Conservation (phyloP, 2,888 invertebrate genomes). For the Micropterix aruncella region DNA sequence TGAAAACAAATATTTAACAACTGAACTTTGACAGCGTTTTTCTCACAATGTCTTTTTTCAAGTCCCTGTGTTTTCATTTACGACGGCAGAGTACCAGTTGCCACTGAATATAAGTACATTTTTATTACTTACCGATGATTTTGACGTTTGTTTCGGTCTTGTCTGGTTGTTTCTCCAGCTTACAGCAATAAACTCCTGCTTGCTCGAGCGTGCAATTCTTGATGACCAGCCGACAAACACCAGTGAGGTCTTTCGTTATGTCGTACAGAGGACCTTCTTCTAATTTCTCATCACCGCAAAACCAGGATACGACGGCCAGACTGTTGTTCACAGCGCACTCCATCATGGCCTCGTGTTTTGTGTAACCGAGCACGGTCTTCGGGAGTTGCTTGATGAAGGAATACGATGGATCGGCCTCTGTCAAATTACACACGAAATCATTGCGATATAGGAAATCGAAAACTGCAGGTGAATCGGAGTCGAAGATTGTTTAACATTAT, state of each 20-base stretch:
- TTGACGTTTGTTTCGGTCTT: conserved; percentile 71
- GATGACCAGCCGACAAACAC: conserved; percentile 77
- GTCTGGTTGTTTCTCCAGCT: conserved; percentile 77
- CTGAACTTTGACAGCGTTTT: no score
- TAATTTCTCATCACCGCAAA: conserved; percentile 66
- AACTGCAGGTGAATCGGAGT: no score
- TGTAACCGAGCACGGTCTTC: conserved; percentile 79
- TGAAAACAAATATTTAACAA: no score
- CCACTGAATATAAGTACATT: no score
- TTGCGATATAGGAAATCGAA: no score
- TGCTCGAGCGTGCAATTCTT: conserved; percentile 73
- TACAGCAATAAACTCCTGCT: conserved; percentile 79
- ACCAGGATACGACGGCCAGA: conserved; percentile 92
- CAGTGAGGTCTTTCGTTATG: conserved; percentile 86
- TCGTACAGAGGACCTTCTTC: conserved; percentile 70
- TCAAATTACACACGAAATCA: no score
- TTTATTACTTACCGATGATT: conserved; percentile 63
- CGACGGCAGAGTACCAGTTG: no score
- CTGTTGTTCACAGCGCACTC: conserved; percentile 92
- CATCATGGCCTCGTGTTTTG: conserved; percentile 76
- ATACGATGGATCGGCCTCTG: conserved; percentile 89
- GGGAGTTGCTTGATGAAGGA: conserved; percentile 83
- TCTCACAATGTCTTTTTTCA: no score
- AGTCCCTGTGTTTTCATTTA: no score
- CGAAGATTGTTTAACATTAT: no score